Conservation (phyloP, 2,888 invertebrate genomes). For the Sinhomidia bicolor region DNA sequence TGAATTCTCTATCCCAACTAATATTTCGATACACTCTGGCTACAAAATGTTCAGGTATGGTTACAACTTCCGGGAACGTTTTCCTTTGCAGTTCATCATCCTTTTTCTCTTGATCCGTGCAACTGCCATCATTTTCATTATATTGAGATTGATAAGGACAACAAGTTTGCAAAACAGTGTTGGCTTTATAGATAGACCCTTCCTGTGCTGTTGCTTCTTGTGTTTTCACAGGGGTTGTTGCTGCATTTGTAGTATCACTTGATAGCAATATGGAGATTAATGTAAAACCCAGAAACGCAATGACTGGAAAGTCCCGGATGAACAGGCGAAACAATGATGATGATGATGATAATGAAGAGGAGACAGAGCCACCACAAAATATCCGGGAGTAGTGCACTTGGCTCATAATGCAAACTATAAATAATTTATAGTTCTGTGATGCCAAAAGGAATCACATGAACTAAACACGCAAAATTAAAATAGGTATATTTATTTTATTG, state of each 20-base stretch:
- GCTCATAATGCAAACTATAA: conserved; percentile 20
- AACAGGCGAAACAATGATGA: conserved; percentile 53
- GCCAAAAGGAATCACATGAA: not conserved
- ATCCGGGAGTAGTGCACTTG: conserved; percentile 70
- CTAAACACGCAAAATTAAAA: not conserved
- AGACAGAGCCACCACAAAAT: conserved; percentile 2
- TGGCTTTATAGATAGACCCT: conserved; percentile 3
- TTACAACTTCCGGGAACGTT: conserved; percentile 52
- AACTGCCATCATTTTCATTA: conserved; percentile 41
- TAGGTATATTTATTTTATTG: not conserved
- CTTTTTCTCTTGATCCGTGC: not conserved
- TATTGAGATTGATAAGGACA: conserved; percentile 60
- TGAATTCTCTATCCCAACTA: conserved; percentile 32
- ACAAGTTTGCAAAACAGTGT: conserved; percentile 53
- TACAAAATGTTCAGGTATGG: conserved; percentile 50
- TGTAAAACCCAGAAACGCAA: conserved; percentile 9
- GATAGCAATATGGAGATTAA: not conserved
- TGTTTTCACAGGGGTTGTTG: not conserved
- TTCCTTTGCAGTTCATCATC: not conserved
- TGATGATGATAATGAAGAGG: no score
- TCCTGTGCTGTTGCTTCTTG: not conserved
- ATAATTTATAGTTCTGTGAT: not conserved
- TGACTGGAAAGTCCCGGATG: conserved; percentile 59
- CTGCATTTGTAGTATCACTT: not conserved
- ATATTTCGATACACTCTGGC: conserved; percentile 47